Base-by-base conservation (phyloP, 2,888 invertebrate genomes). In the Hyposoter dolosus region DNA sequence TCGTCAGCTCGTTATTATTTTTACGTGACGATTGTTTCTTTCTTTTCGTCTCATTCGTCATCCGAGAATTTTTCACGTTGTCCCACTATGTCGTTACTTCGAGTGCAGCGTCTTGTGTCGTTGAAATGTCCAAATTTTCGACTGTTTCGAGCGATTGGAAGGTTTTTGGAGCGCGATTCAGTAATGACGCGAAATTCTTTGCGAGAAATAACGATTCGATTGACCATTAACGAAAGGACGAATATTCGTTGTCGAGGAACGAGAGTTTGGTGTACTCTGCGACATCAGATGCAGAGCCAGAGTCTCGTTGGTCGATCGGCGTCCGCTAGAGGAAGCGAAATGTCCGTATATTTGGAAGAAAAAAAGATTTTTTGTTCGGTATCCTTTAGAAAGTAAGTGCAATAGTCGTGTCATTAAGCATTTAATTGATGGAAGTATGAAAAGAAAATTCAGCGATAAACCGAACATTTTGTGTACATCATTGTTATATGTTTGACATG, bases 401-500 rank as follows among this genome's bases (percentile, higher is more conserved):
- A 53, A 63, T 74, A 79, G 75, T 28, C 83, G 66, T 83, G 71
- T 83, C 68, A 79, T 69, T 74, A 79, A 74, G 75, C 63, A 63
- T 74, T 79, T 79, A 63, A 83, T 69, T 69, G 71, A 83, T 50
- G 63, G 19, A 19, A 78, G 12, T 3, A 77, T 63, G 32, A 47
- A 23, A 53, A 23, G 12, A 1, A 10, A 32, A 56, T 9, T 6
- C 0, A 23, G 32, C 45, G 53, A 63, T 63, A 75, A 69, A 69
- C 45, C 23, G 76, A 75, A 75, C 56, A 68, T 50, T 68, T 83
- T 85, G 71, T 84, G 82, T 84, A 80, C 68, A 85, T 83, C 76
- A 85, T 86, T 83, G 80, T 85, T 88, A 82, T 85, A 79, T 85
- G 83, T 85, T 83, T 81, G 60, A 84, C 71, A 82, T 80, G 69